These are phyloP conservation scores for Cinara cedri DNA, from an alignment of 2,888 invertebrate species.

Conservation along the genomic window DNA sequence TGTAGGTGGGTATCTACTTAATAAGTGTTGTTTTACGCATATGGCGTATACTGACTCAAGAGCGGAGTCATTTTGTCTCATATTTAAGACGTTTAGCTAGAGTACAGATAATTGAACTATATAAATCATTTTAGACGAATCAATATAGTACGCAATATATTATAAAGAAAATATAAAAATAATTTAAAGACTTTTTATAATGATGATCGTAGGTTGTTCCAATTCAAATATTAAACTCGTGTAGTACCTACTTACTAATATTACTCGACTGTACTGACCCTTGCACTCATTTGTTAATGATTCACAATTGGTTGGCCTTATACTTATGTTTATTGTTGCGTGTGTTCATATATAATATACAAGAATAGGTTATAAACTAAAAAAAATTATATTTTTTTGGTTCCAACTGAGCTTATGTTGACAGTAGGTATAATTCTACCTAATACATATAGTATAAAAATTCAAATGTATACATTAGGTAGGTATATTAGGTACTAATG, in stretches of 20 bases:
- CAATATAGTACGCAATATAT: background rate
- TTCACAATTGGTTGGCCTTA: conserved; percentile 45
- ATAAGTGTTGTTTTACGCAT: background rate
- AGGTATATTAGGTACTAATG: too few species aligned
- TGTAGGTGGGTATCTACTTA: too few species aligned
- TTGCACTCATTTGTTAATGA: conserved; percentile 38
- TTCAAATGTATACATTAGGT: too few species aligned
- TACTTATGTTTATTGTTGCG: too few species aligned
- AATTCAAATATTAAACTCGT: conserved; percentile 17
- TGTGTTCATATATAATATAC: background rate
- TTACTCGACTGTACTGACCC: conserved; percentile 14
- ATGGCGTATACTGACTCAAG: background rate
- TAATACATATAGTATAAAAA: too few species aligned
- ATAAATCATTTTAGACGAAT: conserved; percentile 17
- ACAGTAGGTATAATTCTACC: too few species aligned
- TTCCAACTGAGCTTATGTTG: too few species aligned
- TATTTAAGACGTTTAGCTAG: background rate
- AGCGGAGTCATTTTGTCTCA: background rate
- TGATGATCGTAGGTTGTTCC: conserved; percentile 25
- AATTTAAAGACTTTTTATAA: conserved; percentile 16
- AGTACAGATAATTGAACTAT: conserved; percentile 27
- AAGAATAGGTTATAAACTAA: background rate
- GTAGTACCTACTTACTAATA: background rate
- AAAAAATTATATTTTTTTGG: background rate
- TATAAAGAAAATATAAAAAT: conserved; percentile 26